These are phyloP conservation scores for Pogonophryne albipinna DNA, from an alignment of 2,797 vertebrate genomes.

Conservation along the genomic window DNA sequence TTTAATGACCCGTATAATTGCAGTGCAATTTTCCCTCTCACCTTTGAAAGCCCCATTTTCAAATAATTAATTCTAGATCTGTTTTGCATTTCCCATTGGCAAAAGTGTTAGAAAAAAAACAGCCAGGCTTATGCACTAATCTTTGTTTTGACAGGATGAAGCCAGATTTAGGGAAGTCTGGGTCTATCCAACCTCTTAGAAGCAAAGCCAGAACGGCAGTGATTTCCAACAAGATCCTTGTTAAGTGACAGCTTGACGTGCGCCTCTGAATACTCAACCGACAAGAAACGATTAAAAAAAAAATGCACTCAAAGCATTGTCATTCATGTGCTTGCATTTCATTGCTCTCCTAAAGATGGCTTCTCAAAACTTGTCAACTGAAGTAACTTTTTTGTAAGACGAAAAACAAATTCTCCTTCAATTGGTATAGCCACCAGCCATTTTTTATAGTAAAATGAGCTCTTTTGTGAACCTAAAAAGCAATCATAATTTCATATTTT, in stretches of 20 bases:
- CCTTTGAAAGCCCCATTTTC: slow-evolving; percentile 24
- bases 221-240: slow-evolving; percentile 34
- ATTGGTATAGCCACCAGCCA: slow-evolving; percentile 41
- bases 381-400: slow-evolving; percentile 50
- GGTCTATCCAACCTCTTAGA: slow-evolving; percentile 32
- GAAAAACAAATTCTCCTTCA: slow-evolving; percentile 33
- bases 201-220: slow-evolving; percentile 36
- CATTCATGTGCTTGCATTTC: slow-evolving; percentile 47
- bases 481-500: slow-evolving; percentile 59
- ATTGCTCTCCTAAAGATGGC: slow-evolving; percentile 40
- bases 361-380: slow-evolving; percentile 57
- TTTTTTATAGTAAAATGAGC: slow-evolving; percentile 58
- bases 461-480: slow-evolving; percentile 59
- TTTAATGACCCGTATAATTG: slow-evolving; percentile 30
- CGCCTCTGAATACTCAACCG: slow-evolving; percentile 54
- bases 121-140: slow-evolving; percentile 35
- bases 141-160: slow-evolving; percentile 49
- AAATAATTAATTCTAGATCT: slow-evolving; percentile 24
- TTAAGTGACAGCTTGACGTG: slow-evolving; percentile 56
- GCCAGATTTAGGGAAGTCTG: slow-evolving; percentile 42
- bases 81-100: slow-evolving; percentile 23
- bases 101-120: slow-evolving; percentile 27
- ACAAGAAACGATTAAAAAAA: slow-evolving; percentile 48
- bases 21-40: slow-evolving; percentile 8
- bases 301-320: slow-evolving; percentile 47